phyloP scores from a whole-genome alignment of 2,888 invertebrate genomes.

The Polyploca ridens region DNA sequence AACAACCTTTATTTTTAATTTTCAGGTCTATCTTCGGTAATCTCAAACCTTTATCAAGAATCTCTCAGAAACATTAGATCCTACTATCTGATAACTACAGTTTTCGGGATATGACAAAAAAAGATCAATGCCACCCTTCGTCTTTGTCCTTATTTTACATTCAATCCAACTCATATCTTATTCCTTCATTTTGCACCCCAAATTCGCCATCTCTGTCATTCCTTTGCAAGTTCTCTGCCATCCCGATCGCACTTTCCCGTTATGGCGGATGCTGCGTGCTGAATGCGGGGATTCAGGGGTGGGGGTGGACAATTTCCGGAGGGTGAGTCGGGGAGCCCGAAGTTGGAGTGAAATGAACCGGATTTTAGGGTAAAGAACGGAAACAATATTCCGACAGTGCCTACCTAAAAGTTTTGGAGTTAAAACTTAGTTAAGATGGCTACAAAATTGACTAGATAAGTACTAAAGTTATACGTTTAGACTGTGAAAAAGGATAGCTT shows the following conservation, averaged over 20 bases:
- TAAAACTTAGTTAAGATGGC: neutral
- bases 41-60: neutral
- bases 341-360: conserved; percentile 65
- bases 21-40: conserved; percentile 19
- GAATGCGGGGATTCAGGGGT: conserved; percentile 46
- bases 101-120: conserved; percentile 43
- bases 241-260: conserved; percentile 45
- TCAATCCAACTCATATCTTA: conserved; percentile 55
- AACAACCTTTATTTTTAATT: conserved; percentile 7
- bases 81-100: neutral
- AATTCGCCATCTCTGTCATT: conserved; percentile 35
- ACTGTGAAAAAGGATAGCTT: neutral
- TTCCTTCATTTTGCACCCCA: conserved; percentile 59
- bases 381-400: conserved; percentile 41
- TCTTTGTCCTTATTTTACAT: conserved; percentile 63
- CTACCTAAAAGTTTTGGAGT: neutral
- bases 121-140: conserved; percentile 51
- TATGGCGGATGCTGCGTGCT: conserved; percentile 77
- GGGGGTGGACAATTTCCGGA: conserved; percentile 57
- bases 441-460: neutral
- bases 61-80: neutral
- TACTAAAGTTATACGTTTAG: neutral
- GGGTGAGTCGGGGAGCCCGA: conserved; percentile 62
- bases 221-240: conserved; percentile 16
- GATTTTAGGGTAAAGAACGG: conserved; percentile 59